Base-by-base conservation (phyloP, 2,113 vertebrate species). In the Periophthalmodon schlosseri region DNA sequence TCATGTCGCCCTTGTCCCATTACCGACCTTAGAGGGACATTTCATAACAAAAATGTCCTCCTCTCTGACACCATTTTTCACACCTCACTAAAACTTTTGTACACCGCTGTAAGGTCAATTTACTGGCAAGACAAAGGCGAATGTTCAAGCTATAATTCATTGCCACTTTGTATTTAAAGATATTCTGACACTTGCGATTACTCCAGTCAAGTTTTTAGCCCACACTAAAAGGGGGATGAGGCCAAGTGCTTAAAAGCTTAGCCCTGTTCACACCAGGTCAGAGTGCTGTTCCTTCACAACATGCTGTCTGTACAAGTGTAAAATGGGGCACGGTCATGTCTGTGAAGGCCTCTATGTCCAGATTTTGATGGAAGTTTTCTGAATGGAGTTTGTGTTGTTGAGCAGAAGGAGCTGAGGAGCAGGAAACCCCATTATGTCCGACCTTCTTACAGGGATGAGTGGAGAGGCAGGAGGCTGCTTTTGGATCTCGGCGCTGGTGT, bases 381-480 rank as follows among this genome's bases (percentile, higher is more conserved):
- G 70, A 74, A 50, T 74, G 64, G 68, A 71, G 76, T 87, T 86
- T 87, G 85, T 85, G 79, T 85, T 76, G 75, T 11, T 60, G 70
- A 87, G 84, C 79, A 84, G 85, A 86, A 75, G 77, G 75, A 87
- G 82, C 65, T 39, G 46, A 57, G 75, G 79, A 77, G 80, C 74
- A 81, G 74, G 83, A 89, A 90, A 90, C 88, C 85, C 89, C 90
- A 90, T 91, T 91, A 90, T 70, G 86, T 85, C 88, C 78, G 73
- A 91, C 90, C 91, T 84, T 91, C 87, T 92, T 90, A 91, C 50
- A 58, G 76, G 79, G 86, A 90, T 87, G 87, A 90, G 82, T 75
- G 79, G 81, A 87, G 85, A 86, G 79, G 77, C 87, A 80, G 78
- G 77, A 73, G 85, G 79, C 84, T 82, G 91, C 70, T 52, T 76